Conservation (phyloP, 1,140 invertebrate genomes). For the Drosophila kohkoa region DNA sequence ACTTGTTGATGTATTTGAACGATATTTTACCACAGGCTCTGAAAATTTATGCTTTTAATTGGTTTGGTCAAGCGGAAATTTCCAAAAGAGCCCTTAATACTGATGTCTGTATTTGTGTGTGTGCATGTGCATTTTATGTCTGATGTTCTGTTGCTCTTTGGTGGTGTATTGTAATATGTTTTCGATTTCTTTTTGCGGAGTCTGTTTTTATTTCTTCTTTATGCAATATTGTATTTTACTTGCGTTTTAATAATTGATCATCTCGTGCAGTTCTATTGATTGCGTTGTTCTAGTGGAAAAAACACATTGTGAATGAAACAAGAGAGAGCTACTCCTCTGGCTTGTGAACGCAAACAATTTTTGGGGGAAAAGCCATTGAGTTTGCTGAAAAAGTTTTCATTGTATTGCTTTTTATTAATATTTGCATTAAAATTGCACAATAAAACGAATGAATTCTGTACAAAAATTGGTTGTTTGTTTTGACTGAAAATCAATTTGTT, state of each 20-base stretch:
- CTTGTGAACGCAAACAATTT: constrained; percentile 13
- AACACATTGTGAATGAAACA: constrained; percentile 24
- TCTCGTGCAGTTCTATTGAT: constrained; percentile 67
- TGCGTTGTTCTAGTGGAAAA: constrained; percentile 67
- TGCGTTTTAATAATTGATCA: constrained; percentile 63
- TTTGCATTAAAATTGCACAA: constrained; percentile 55
- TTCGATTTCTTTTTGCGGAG: neutral
- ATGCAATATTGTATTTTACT: constrained; percentile 42
- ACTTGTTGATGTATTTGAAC: constrained; percentile 66
- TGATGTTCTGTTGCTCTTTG: constrained; percentile 21
- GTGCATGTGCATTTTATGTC: neutral
- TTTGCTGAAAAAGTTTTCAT: neutral
- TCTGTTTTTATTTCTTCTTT: constrained; percentile 14
- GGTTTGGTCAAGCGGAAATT: constrained; percentile 79
- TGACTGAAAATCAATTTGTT: constrained; percentile 28
- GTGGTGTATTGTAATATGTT: constrained; percentile 56
- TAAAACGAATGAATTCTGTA: neutral
- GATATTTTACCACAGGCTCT: constrained; percentile 65
- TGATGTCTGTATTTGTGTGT: constrained; percentile 1
- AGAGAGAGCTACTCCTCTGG: constrained; percentile 9
- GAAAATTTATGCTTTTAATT: constrained; percentile 82
- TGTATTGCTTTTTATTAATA: constrained; percentile 8
- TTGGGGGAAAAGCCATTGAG: neutral
- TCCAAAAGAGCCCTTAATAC: constrained; percentile 46
- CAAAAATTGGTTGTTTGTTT: neutral